Percentiles rank a stretch among this genome's conserved stretches.
phyloP scores from a whole-genome alignment of 2,113 vertebrate species.

The Dasyprocta punctata region DNA sequence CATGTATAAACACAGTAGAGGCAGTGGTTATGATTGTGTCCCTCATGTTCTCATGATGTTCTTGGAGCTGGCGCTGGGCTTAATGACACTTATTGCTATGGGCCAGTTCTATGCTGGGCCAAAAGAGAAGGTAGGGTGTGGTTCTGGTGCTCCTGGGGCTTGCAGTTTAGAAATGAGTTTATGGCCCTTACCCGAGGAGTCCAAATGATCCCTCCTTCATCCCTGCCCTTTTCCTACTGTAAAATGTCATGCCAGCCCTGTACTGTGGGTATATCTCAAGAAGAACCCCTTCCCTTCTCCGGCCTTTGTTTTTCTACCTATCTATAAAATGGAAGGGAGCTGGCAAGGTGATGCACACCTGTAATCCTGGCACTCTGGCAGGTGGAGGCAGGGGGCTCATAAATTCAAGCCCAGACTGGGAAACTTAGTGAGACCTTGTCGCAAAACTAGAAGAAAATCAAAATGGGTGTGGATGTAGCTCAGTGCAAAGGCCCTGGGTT shows the following conservation, averaged over 20 bases:
- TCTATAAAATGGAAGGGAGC: not conserved
- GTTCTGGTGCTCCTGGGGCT: not conserved
- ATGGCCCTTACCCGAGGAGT: not conserved
- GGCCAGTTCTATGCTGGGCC: not conserved
- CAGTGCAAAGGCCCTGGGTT: not conserved
- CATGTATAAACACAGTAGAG: not conserved
- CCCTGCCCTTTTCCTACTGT: not conserved
- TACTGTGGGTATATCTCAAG: not conserved
- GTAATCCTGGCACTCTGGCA: not conserved
- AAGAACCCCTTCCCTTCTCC: not conserved
- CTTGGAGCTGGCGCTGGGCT: not conserved
- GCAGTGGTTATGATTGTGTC: not conserved
- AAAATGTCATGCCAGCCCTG: not conserved
- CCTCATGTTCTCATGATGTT: not conserved
- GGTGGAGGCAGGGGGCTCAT: not conserved
- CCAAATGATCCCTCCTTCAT: not conserved
- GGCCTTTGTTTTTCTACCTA: not conserved
- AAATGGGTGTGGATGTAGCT: not conserved
- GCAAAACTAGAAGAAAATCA: not conserved
- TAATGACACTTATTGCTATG: not conserved
- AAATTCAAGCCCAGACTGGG: not conserved
- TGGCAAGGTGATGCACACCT: not conserved
- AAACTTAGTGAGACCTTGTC: not conserved
- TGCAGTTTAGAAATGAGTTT: not conserved
- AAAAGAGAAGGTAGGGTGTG: not conserved